Evolutionary conservation across 2,113 vertebrate genomes (phyloP).

Genomic region (Osmerus eperlanus): DNA sequence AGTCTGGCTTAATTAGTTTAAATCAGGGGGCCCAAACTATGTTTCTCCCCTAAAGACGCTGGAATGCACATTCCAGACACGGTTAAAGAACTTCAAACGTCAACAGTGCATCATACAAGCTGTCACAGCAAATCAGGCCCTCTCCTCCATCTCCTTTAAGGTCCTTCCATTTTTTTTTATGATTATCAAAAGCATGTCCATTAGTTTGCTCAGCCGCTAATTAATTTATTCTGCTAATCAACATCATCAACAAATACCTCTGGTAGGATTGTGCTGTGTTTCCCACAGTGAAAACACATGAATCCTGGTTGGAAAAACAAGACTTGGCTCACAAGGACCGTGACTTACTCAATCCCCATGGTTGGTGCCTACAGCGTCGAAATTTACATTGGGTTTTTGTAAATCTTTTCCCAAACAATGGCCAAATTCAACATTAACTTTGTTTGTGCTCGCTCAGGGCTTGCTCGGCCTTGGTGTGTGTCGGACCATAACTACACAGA

Average conservation of each 20-base stretch:
- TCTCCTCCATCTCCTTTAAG: conserved; percentile 20
- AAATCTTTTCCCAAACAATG: conserved; percentile 17
- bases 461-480: conserved; percentile 16
- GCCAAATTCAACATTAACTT: conserved; percentile 35
- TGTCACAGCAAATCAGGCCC: conserved; percentile 46
- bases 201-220: conserved; percentile 25
- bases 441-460: conserved; percentile 28
- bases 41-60: conserved; percentile 18
- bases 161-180: conserved; percentile 29
- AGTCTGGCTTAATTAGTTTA: conserved; percentile 54
- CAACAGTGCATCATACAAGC: conserved; percentile 41
- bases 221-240: conserved; percentile 54
- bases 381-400: conserved; percentile 52
- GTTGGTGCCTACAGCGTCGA: conserved; percentile 32
- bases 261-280: conserved; percentile 27
- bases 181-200: conserved; percentile 17
- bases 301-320: conserved; percentile 9
- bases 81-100: conserved; percentile 42
- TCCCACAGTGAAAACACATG: conserved; percentile 43
- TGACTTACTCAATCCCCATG: conserved; percentile 49
- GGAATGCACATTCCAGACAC: conserved; percentile 45
- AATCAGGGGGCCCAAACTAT: conserved; percentile 48
- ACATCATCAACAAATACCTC: conserved; percentile 50
- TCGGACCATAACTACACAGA: conserved; percentile 28
- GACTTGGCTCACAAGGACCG: conserved; percentile 28